A percentile compares a stretch with the other conserved stretches of the same genome.
Evolutionary conservation across 2,113 vertebrate genomes (phyloP).

Genomic region (Philantomba maxwellii): DNA sequence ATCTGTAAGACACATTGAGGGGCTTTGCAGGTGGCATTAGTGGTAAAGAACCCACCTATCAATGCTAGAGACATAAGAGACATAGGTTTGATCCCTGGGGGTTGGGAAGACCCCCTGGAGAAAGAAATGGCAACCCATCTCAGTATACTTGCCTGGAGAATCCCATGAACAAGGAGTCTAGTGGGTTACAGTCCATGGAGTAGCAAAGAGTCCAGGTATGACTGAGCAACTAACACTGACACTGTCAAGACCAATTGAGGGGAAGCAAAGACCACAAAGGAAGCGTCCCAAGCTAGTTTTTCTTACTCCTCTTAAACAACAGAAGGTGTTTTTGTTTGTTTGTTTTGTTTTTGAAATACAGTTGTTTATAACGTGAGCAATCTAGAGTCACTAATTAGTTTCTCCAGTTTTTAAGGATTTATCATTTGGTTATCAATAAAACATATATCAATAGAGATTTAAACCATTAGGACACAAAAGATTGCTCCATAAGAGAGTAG

Average conservation of each 20-base stretch:
- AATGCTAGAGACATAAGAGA: neutral
- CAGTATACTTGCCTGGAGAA: neutral
- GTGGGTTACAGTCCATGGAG: neutral
- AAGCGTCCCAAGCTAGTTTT: neutral
- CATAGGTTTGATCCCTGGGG: neutral
- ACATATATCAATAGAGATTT: neutral
- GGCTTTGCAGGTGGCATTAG: neutral
- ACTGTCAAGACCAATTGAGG: neutral
- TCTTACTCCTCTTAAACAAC: neutral
- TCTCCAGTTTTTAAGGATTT: neutral
- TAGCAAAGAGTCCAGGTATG: neutral
- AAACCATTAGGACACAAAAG: neutral
- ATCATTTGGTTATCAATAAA: neutral
- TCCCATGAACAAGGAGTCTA: neutral
- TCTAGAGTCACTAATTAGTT: neutral
- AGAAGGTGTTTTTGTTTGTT: neutral
- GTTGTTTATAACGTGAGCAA: neutral
- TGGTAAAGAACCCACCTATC: neutral
- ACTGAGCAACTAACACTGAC: neutral
- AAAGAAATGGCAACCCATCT: neutral
- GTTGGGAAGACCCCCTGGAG: neutral
- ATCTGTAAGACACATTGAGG: neutral
- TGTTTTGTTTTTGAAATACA: neutral
- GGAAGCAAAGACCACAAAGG: neutral
- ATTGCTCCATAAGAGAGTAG: neutral